phyloP scores from a whole-genome alignment of 2,888 invertebrate genomes.

The Caenorhabditis panamensis region DNA sequence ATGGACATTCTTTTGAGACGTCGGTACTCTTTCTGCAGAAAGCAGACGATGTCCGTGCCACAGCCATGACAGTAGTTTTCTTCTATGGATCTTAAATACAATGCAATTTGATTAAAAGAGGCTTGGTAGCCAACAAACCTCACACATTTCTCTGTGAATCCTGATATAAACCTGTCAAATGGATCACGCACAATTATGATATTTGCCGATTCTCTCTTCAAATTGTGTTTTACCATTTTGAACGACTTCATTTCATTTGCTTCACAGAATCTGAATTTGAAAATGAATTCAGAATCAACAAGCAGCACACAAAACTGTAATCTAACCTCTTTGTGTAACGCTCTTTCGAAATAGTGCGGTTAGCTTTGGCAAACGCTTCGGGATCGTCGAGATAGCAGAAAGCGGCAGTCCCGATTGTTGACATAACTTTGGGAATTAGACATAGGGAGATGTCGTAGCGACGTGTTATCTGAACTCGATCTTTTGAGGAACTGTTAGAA shows the following conservation, averaged over 20 bases:
- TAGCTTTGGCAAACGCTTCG: slow-evolving; percentile 10
- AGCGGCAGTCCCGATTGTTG: slow-evolving; percentile 35
- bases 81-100: background rate
- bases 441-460: slow-evolving; percentile 36
- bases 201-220: slow-evolving; percentile 24
- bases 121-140: slow-evolving; percentile 5
- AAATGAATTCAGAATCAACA: no score
- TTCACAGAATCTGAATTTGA: slow-evolving; percentile 36
- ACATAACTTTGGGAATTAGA: slow-evolving; percentile 43
- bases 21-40: slow-evolving; percentile 33
- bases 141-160: slow-evolving; percentile 51
- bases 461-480: slow-evolving; percentile 16
- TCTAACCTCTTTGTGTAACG: slow-evolving; percentile 16
- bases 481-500: background rate
- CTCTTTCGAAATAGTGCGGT: slow-evolving; percentile 31
- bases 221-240: slow-evolving; percentile 7
- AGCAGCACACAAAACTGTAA: no score
- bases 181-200: slow-evolving; percentile 39
- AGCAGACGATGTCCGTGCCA: slow-evolving; percentile 34
- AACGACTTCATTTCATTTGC: slow-evolving; percentile 28
- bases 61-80: slow-evolving; percentile 41
- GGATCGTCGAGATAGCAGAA: slow-evolving; percentile 47
- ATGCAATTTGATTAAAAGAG: no score
- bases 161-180: slow-evolving; percentile 47
- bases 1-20: slow-evolving; percentile 33